phyloP scores from a whole-genome alignment of 30 jellyfish, hydroid and myxozoan species.

The Aurelia aurita region DNA sequence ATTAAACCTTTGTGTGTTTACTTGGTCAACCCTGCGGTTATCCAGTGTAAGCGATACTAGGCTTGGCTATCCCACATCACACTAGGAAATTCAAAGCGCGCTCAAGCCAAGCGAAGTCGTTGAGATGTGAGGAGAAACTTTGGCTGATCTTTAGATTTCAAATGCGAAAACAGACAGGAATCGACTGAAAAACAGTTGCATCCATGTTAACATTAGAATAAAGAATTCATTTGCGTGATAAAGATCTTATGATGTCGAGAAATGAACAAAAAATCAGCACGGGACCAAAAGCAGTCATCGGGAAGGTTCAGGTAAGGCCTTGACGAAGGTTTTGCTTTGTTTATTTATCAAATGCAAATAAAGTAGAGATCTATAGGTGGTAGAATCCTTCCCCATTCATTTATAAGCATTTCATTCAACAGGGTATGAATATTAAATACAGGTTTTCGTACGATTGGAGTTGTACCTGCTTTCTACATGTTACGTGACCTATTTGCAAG shows the following conservation, averaged over 20 bases:
- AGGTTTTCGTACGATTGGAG: too few species aligned
- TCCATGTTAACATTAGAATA: background rate
- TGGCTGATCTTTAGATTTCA: background rate
- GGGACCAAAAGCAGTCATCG: background rate
- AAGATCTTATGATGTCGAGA: background rate
- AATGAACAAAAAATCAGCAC: background rate
- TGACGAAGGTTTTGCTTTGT: background rate
- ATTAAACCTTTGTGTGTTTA: background rate
- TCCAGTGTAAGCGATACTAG: background rate
- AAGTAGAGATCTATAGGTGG: too few species aligned
- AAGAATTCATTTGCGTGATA: background rate
- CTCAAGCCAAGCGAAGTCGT: too few species aligned
- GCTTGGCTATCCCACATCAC: background rate
- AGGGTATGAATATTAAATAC: too few species aligned
- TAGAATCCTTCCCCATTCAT: too few species aligned
- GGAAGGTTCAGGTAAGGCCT: conserved; percentile 1
- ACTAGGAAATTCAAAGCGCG: too few species aligned
- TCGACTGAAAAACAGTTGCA: background rate
- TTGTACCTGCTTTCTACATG: too few species aligned
- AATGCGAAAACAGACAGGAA: background rate
- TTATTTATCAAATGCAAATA: background rate
- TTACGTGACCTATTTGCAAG: conserved; percentile 2
- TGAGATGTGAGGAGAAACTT: too few species aligned
- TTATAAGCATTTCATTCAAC: too few species aligned
- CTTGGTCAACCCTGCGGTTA: conserved; percentile 4